A percentile compares a stretch with the other conserved stretches of the same genome.
Conservation (phyloP, 2,888 invertebrate genomes). For the Ceraclea dissimilis region DNA sequence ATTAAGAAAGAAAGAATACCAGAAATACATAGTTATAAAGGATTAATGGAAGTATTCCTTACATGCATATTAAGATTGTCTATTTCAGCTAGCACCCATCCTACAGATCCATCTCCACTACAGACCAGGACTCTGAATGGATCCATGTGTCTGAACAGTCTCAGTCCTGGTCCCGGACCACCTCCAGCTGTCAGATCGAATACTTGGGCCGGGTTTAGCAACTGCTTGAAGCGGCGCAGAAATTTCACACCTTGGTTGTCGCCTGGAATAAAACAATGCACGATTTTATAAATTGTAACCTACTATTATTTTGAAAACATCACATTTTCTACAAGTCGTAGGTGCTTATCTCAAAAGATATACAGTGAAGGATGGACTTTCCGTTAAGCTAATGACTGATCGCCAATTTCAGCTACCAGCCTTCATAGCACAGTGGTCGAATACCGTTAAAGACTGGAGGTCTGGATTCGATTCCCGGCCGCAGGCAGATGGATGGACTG, state of each 20-base stretch:
- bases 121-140: conserved; percentile 94
- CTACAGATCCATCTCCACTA: conserved; percentile 96
- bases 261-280: conserved; percentile 42
- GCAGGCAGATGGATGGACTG: no score
- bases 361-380: no score
- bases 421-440: no score
- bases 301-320: not conserved
- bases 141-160: conserved; percentile 90
- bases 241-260: conserved; percentile 98
- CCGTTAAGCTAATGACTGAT: no score
- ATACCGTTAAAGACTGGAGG: no score
- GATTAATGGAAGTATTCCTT: no score
- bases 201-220: conserved; percentile 95
- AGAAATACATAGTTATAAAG: no score
- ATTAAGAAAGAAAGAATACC: no score
- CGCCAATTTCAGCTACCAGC: no score
- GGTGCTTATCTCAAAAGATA: no score
- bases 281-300: not conserved
- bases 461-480: no score
- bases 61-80: conserved; percentile 94
- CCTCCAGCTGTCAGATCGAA: conserved; percentile 85
- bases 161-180: conserved; percentile 74
- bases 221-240: conserved; percentile 86
- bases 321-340: not conserved
- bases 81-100: conserved; percentile 95